These are phyloP conservation scores for Neomorphus geoffroyi DNA, from an alignment of 2,797 vertebrate species.

Conservation along the genomic window DNA sequence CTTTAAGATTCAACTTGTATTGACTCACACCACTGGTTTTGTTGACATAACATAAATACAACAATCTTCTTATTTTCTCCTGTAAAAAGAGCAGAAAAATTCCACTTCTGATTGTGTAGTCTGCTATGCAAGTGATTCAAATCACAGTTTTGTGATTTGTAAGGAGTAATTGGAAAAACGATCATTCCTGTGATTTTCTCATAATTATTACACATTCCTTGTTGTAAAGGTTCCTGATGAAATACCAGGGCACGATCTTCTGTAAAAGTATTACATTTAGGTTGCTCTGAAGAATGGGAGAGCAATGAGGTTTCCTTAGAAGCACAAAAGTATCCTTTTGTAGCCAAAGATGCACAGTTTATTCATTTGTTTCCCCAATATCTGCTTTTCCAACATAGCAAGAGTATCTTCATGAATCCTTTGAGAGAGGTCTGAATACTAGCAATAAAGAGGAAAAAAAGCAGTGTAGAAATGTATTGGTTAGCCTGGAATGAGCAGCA, in stretches of 20 bases:
- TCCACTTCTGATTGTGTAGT: not conserved
- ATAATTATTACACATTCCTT: not conserved
- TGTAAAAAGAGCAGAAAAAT: not conserved
- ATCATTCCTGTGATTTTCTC: not conserved
- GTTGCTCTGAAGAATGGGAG: not conserved
- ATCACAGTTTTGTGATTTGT: not conserved
- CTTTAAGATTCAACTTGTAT: not conserved
- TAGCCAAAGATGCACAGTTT: not conserved
- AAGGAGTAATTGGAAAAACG: not conserved
- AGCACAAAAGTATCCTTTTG: not conserved
- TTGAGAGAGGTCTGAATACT: not conserved
- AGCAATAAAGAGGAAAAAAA: not conserved
- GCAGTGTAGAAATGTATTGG: accelerated
- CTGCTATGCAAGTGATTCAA: not conserved
- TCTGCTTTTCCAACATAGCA: not conserved
- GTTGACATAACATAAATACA: not conserved
- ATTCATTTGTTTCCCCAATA: not conserved
- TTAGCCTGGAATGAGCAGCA: not conserved
- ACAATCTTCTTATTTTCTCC: not conserved
- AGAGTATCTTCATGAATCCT: not conserved
- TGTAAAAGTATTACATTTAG: not conserved
- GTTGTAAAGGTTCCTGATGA: not conserved
- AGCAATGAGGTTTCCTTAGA: not conserved
- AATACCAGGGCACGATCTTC: not conserved
- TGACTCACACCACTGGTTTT: not conserved